Conservation (phyloP, 2,888 invertebrate species). For the Anticlea derivata region DNA sequence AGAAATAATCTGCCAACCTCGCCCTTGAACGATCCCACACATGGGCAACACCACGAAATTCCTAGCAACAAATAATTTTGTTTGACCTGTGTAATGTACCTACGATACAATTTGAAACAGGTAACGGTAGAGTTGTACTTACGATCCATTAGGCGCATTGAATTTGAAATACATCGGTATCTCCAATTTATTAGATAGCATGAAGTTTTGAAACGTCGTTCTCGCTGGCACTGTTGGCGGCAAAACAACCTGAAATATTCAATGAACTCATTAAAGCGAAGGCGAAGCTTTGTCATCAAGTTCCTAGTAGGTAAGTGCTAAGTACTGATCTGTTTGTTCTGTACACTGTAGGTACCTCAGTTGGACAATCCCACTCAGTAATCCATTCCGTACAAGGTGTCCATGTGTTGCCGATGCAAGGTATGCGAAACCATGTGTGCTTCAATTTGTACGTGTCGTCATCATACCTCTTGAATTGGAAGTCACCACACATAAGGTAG, state of each 20-base stretch:
- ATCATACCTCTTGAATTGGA: slow-evolving; percentile 56
- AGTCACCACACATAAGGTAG: slow-evolving; percentile 71
- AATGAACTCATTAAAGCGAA: not conserved
- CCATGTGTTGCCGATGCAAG: slow-evolving; percentile 76
- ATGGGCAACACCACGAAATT: slow-evolving; percentile 72
- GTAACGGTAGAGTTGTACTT: slow-evolving; percentile 38
- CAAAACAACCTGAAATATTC: slow-evolving; percentile 55
- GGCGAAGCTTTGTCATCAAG: not conserved
- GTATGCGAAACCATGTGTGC: slow-evolving; percentile 73
- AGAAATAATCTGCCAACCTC: slow-evolving; percentile 75
- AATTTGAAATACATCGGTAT: slow-evolving; percentile 72
- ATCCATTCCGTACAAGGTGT: slow-evolving; percentile 66
- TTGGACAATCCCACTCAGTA: slow-evolving; percentile 70
- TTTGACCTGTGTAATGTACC: too few species aligned
- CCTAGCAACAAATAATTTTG: slow-evolving; percentile 1
- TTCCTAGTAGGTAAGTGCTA: too few species aligned
- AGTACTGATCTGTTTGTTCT: not conserved
- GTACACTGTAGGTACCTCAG: too few species aligned
- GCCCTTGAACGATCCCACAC: slow-evolving; percentile 70
- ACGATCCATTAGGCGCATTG: slow-evolving; percentile 64
- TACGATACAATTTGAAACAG: not conserved
- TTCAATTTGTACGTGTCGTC: slow-evolving; percentile 48
- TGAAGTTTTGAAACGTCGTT: slow-evolving; percentile 70
- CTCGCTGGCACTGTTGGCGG: slow-evolving; percentile 76
- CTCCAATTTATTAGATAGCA: slow-evolving; percentile 70